Evolutionary conservation across 2,797 vertebrate species (phyloP).

Genomic region (Manis crassicaudata): DNA sequence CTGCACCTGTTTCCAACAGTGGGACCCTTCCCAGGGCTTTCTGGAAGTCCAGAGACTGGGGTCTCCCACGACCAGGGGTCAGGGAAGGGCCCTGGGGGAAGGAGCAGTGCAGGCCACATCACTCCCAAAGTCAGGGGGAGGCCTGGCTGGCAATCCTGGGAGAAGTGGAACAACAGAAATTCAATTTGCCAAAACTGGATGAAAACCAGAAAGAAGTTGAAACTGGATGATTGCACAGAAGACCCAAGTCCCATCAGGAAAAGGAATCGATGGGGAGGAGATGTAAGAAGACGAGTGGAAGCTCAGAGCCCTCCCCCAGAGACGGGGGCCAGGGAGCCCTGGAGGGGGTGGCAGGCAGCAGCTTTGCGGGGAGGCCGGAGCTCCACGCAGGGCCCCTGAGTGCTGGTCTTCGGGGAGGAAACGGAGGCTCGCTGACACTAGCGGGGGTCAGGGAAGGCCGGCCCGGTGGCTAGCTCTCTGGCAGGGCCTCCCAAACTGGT

Average conservation of each 20-base stretch:
- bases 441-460: fast-evolving
- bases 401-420: fast-evolving
- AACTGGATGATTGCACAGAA: not conserved
- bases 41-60: not conserved
- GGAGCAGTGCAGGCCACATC: fast-evolving
- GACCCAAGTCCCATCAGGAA: fast-evolving
- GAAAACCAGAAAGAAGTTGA: not conserved
- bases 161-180: not conserved
- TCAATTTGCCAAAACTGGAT: not conserved
- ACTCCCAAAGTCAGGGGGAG: not conserved
- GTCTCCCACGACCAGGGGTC: not conserved
- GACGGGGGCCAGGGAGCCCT: fast-evolving
- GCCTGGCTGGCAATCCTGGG: too few species aligned
- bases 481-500: not conserved
- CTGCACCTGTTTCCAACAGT: fast-evolving
- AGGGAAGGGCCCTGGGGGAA: not conserved
- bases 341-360: fast-evolving
- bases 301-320: not conserved
- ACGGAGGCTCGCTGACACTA: fast-evolving
- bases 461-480: not conserved
- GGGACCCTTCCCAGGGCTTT: not conserved
- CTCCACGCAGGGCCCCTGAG: fast-evolving
- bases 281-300: fast-evolving
- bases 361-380: fast-evolving
- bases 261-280: too few species aligned